Conservation (phyloP, 2,797 vertebrate species). For the Coregonus sp. region DNA sequence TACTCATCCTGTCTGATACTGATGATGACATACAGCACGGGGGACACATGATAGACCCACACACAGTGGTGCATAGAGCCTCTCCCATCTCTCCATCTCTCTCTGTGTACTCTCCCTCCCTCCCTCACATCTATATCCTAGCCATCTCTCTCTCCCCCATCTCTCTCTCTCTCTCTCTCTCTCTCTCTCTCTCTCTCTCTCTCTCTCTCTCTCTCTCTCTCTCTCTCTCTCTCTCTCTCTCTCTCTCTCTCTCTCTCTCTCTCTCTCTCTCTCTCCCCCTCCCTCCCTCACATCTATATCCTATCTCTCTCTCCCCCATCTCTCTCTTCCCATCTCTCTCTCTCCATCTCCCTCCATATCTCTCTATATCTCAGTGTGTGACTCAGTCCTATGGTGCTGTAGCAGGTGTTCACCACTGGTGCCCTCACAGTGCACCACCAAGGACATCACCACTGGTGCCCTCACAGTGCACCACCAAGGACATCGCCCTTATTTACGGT, state of each 20-base stretch:
- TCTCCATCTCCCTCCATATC: neutral
- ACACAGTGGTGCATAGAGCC: constrained; percentile 26
- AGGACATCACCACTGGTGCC: constrained; percentile 24
- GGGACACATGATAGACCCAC: constrained; percentile 55
- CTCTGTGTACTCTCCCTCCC: constrained; percentile 8
- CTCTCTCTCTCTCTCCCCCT: constrained; percentile 2
- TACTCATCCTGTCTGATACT: constrained; percentile 46
- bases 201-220: neutral
- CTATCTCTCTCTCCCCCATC: neutral
- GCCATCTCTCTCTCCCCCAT: neutral
- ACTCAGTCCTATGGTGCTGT: constrained; percentile 15
- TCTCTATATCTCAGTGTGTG: constrained; percentile 17
- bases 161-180: neutral
- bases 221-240: constrained; percentile 3
- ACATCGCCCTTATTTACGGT: neutral
- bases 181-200: constrained; percentile 6
- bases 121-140: neutral
- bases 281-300: neutral
- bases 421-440: constrained; percentile 23
- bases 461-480: constrained; percentile 16
- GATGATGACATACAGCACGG: constrained; percentile 53
- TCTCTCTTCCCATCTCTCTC: neutral
- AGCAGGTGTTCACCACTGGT: constrained; percentile 21
- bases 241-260: constrained; percentile 5
- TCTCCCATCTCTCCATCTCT: constrained; percentile 13